These are phyloP conservation scores for Glaucidium brasilianum DNA, from an alignment of 2,113 vertebrate genomes.

Conservation along the genomic window DNA sequence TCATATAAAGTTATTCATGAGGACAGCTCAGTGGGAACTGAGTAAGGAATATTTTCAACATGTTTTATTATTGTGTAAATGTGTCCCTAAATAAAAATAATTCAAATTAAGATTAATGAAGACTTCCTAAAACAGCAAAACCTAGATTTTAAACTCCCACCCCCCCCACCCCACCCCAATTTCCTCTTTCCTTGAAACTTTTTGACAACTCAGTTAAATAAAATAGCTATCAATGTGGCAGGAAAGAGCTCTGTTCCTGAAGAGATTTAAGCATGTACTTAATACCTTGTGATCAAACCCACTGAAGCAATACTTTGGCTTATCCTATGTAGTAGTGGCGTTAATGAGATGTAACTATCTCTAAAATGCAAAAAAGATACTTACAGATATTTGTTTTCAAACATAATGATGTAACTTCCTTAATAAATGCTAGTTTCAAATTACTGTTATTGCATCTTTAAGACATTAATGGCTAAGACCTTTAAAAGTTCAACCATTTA, in stretches of 20 bases:
- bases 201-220: not conserved
- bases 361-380: not conserved
- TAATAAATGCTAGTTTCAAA: not conserved
- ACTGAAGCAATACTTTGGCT: not conserved
- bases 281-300: not conserved
- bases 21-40: not conserved
- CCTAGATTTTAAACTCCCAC: not conserved
- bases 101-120: not conserved
- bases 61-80: not conserved
- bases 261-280: not conserved
- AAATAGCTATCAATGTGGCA: not conserved
- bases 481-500: not conserved
- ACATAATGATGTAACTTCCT: not conserved
- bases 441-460: not conserved
- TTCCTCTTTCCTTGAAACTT: not conserved
- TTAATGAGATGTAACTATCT: not conserved
- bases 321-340: not conserved
- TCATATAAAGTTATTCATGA: not conserved
- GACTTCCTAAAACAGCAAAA: not conserved
- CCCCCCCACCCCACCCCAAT: not conserved
- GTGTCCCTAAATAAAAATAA: not conserved
- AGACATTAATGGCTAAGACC: not conserved
- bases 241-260: not conserved
- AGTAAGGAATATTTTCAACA: not conserved
- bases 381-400: not conserved